Evolutionary conservation across 2,113 vertebrate genomes (phyloP).

Genomic region (Hippolais icterina): DNA sequence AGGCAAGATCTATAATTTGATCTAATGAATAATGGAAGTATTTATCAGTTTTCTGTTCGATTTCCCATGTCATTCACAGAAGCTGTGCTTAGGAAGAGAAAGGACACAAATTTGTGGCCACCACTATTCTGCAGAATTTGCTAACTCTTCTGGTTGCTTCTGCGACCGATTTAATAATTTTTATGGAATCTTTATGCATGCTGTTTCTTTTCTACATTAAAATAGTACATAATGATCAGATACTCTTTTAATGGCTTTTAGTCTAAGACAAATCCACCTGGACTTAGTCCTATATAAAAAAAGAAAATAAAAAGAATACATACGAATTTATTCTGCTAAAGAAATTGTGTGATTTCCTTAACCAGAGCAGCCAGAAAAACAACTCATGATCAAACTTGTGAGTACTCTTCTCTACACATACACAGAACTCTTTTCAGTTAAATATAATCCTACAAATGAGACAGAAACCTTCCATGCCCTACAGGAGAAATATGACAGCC

Average conservation of each 20-base stretch:
- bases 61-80: background rate
- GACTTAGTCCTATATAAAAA: background rate
- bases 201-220: background rate
- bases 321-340: background rate
- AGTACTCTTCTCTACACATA: background rate
- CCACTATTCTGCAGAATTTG: background rate
- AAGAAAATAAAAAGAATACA: background rate
- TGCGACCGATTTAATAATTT: background rate
- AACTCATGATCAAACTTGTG: slow-evolving; percentile 5
- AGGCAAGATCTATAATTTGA: background rate
- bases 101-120: background rate
- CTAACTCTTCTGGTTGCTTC: background rate
- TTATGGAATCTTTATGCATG: background rate
- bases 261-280: background rate
- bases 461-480: background rate
- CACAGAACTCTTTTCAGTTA: background rate
- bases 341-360: background rate
- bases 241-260: background rate
- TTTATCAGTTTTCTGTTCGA: background rate
- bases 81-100: background rate
- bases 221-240: background rate
- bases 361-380: background rate
- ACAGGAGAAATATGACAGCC: background rate
- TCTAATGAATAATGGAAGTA: background rate
- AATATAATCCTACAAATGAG: background rate